A percentile compares a stretch with the other conserved stretches of the same genome.
phyloP scores from a whole-genome alignment of 2,113 vertebrate genomes.

The Poecile atricapillus region DNA sequence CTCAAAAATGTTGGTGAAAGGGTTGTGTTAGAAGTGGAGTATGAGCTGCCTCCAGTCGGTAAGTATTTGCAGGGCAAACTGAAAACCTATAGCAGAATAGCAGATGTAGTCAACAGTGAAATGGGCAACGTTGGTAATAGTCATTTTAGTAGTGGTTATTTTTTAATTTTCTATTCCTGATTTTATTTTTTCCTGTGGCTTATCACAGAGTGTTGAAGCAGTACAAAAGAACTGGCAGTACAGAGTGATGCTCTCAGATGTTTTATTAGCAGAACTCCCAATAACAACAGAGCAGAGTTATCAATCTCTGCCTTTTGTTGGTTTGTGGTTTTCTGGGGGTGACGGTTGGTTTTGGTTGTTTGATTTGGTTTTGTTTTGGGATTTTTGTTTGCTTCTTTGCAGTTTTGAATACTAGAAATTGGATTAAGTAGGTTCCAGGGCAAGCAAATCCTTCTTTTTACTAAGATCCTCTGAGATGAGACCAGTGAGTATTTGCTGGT shows the following conservation, averaged over 20 bases:
- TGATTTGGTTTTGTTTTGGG: not conserved
- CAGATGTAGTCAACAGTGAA: not conserved
- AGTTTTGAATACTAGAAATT: not conserved
- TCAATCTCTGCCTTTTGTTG: not conserved
- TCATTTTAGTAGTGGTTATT: not conserved
- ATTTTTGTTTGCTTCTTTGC: not conserved
- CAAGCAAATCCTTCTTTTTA: not conserved
- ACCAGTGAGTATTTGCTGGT: not conserved
- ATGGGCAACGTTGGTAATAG: not conserved
- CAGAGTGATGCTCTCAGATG: not conserved
- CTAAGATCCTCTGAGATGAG: not conserved
- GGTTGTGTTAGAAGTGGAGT: constrained; percentile 95
- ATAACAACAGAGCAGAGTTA: not conserved
- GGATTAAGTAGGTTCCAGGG: not conserved
- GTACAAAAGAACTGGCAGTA: not conserved
- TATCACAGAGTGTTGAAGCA: rapidly evolving
- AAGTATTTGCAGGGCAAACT: constrained; percentile 68
- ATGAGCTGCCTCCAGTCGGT: constrained; percentile 93
- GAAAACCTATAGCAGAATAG: not conserved
- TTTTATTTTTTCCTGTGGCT: not conserved
- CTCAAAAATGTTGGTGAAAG: constrained; percentile 97
- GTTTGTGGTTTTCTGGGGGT: not conserved
- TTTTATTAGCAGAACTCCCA: not conserved
- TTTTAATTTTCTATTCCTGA: not conserved
- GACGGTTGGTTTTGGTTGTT: not conserved